Evolutionary conservation across 2,888 invertebrate genomes (phyloP).

Genomic region (Calameuta idolon): DNA sequence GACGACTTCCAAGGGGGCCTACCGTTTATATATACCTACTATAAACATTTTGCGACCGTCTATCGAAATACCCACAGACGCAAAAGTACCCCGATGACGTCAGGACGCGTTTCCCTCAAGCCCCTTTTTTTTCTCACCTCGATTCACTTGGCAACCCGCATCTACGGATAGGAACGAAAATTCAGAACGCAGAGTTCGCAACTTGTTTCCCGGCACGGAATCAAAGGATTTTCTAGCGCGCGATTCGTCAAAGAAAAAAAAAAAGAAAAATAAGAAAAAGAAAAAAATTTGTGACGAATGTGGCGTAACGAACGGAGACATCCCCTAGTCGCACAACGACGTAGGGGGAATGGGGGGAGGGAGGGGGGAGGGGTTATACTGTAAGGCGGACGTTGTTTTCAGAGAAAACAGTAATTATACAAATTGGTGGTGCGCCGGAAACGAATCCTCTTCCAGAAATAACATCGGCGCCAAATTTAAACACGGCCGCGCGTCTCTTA

Average conservation of each 20-base stretch:
- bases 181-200: neutral
- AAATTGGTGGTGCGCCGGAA: constrained; percentile 47
- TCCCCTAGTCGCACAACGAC: neutral
- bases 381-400: constrained; percentile 29
- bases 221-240: neutral
- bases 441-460: constrained; percentile 50
- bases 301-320: neutral
- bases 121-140: neutral
- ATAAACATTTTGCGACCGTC: neutral
- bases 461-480: constrained; percentile 33
- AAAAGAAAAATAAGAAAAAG: neutral
- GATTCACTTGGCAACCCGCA: neutral
- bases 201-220: neutral
- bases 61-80: too few relatives aligned
- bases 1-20: neutral
- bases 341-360: too few relatives aligned
- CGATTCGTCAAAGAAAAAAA: neutral
- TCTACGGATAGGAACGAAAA: neutral
- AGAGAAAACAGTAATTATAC: constrained; percentile 54
- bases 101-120: too few relatives aligned
- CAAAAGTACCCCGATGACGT: too few relatives aligned
- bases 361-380: neutral
- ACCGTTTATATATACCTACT: neutral
- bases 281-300: constrained; percentile 3
- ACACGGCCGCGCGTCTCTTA: constrained; percentile 29